Conservation (phyloP, 2,888 invertebrate genomes). For the Eustalomyia histrio region DNA sequence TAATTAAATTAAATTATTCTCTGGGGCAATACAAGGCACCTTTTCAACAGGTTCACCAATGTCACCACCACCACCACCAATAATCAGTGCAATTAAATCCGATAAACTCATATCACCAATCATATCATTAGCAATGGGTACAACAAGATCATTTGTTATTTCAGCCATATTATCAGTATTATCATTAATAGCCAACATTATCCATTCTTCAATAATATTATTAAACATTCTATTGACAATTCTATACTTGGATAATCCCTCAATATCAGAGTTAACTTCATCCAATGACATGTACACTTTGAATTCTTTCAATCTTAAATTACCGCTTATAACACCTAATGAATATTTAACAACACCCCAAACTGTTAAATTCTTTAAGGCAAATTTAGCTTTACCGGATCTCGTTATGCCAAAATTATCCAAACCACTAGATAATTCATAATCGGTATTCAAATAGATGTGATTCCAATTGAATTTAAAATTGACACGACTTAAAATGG, state of each 20-base stretch:
- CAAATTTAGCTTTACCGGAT: slow-evolving; percentile 71
- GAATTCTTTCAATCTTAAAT: slow-evolving; percentile 70
- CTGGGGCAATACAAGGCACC: slow-evolving; percentile 58
- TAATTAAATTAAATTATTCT: slow-evolving; percentile 31
- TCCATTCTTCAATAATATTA: slow-evolving; percentile 73
- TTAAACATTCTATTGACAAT: slow-evolving; percentile 73
- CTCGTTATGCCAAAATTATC: slow-evolving; percentile 66
- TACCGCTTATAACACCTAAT: slow-evolving; percentile 65
- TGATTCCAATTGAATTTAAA: slow-evolving; percentile 70
- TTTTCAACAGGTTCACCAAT: slow-evolving; percentile 38
- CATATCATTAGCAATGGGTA: slow-evolving; percentile 70
- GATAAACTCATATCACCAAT: slow-evolving; percentile 70
- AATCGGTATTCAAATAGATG: slow-evolving; percentile 69
- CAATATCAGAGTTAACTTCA: slow-evolving; percentile 72
- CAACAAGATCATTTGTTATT: slow-evolving; percentile 65
- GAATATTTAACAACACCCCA: slow-evolving; percentile 70
- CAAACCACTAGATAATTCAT: slow-evolving; percentile 67
- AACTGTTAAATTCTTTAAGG: slow-evolving; percentile 69
- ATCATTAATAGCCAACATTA: slow-evolving; percentile 73
- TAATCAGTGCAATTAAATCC: slow-evolving; percentile 70
- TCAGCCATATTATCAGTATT: slow-evolving; percentile 71
- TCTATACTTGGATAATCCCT: slow-evolving; percentile 70
- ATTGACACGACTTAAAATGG: slow-evolving; percentile 67
- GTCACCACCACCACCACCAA: slow-evolving; percentile 65
- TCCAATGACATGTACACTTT: slow-evolving; percentile 68